phyloP scores from a whole-genome alignment of 2,888 invertebrate species.

The Leptinotarsa haldemani region DNA sequence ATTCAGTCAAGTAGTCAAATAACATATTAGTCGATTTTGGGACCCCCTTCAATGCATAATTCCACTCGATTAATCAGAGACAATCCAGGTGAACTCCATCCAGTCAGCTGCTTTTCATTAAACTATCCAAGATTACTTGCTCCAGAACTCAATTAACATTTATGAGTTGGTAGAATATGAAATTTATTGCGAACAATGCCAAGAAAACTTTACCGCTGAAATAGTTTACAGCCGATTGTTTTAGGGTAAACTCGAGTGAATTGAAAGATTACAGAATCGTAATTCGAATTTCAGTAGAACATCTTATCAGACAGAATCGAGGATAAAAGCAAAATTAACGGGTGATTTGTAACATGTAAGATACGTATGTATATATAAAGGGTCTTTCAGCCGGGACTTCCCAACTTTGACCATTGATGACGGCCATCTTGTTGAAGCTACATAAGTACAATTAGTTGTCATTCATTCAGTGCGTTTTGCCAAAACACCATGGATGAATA shows the following conservation, averaged over 20 bases:
- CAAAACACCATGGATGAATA: too few relatives aligned
- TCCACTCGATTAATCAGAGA: constrained; percentile 43
- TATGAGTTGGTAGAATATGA: constrained; percentile 27
- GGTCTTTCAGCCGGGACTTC: too few relatives aligned
- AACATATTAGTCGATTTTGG: constrained; percentile 3
- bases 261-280: background rate
- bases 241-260: background rate
- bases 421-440: too few relatives aligned
- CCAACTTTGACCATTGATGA: too few relatives aligned
- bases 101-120: constrained; percentile 33
- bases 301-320: too few relatives aligned
- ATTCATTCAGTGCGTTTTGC: too few relatives aligned
- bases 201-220: constrained; percentile 8
- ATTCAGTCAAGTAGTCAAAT: background rate
- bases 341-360: too few relatives aligned
- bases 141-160: constrained; percentile 34
- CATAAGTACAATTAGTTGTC: too few relatives aligned
- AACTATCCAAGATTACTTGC: constrained; percentile 32
- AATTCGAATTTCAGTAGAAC: too few relatives aligned
- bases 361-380: too few relatives aligned
- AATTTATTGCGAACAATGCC: constrained; percentile 19
- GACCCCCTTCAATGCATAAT: constrained; percentile 34
- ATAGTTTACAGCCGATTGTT: constrained; percentile 1
- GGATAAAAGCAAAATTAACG: too few relatives aligned
- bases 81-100: constrained; percentile 39